Evolutionary conservation across 2,888 invertebrate species (phyloP), one percentile per base, ranked within the genome.

Genomic region (Tetrapedia diversipes): DNA sequence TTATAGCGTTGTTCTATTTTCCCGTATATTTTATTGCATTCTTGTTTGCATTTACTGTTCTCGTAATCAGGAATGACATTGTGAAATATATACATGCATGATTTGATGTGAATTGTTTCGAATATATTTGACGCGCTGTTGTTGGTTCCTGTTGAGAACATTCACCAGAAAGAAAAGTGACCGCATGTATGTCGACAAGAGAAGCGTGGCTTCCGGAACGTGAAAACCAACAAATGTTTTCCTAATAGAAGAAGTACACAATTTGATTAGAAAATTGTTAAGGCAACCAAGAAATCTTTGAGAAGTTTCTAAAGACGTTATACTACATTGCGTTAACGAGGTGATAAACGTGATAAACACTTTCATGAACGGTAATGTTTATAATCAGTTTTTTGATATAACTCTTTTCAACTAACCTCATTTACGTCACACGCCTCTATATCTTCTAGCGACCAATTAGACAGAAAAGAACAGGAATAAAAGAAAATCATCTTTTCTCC

Each of bases 301-400:
- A 60, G 11, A 19, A 79, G 51, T 54, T 71, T 75, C 53, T 51
- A 75, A 69, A 64, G 45, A 61, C 39, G 74, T 74, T 75, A 45
- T 59, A 64, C 45, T 70, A 53, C 61, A 39, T 69, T 76, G 72
- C 56, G 66, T 76, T 72, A n/a, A 74, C 72, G 64, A 64, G 22
- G 16, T 6, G 43, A 66, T 24, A 57, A 53, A 51, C 45, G 34
- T 16, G 24, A 27, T 32, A 53, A 69, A 34, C 51, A 66, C 71
- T 79, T 77, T 77, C 78, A 80, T 75, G 73, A 86, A 78, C 78
- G 56, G 63, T 67, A 16, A 81, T 76, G 84, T 88, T 89, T 88
- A 81, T 86, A 88, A 89, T 86, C 83, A 79, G 80, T 87, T 89
- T 87, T 89, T 89, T 84, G 41, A 86, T 80, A 81, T 85, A 87